A percentile compares a stretch with the other conserved stretches of the same genome.
Conservation (phyloP, 2,888 invertebrate genomes). For the Tachina lurida region DNA sequence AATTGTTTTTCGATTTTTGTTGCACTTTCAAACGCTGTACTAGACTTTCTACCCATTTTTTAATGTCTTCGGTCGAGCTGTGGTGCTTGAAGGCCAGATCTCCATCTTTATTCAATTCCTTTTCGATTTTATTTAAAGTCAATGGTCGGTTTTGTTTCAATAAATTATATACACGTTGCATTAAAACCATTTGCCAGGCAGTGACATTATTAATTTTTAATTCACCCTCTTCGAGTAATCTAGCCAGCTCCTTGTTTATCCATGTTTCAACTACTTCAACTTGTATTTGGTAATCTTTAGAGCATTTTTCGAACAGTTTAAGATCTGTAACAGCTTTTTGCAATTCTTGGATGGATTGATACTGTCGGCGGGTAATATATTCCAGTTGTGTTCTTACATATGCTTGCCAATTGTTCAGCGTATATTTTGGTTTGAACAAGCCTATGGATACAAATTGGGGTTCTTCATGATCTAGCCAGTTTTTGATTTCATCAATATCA, state of each 20-base stretch:
- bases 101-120: constrained; percentile 78
- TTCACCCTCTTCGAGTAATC: constrained; percentile 79
- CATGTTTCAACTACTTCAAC: constrained; percentile 80
- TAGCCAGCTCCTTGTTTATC: constrained; percentile 79
- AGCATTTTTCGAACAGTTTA: constrained; percentile 77
- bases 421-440: constrained; percentile 78
- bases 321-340: constrained; percentile 79
- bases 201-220: constrained; percentile 79
- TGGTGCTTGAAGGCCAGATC: constrained; percentile 81
- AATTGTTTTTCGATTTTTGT: neutral
- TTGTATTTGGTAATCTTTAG: constrained; percentile 79
- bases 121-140: constrained; percentile 78
- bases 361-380: constrained; percentile 77
- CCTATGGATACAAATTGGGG: constrained; percentile 79
- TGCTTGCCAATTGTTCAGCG: constrained; percentile 80
- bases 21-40: constrained; percentile 77
- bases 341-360: constrained; percentile 79
- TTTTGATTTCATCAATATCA: constrained; percentile 80
- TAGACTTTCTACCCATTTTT: constrained; percentile 80
- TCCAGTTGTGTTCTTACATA: constrained; percentile 79
- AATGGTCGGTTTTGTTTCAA: constrained; percentile 77
- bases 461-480: constrained; percentile 79
- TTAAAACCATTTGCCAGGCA: constrained; percentile 79
- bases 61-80: constrained; percentile 80
- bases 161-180: constrained; percentile 76